phyloP scores from a whole-genome alignment of 2,797 vertebrate species.

The Macrochelys suwanniensis region DNA sequence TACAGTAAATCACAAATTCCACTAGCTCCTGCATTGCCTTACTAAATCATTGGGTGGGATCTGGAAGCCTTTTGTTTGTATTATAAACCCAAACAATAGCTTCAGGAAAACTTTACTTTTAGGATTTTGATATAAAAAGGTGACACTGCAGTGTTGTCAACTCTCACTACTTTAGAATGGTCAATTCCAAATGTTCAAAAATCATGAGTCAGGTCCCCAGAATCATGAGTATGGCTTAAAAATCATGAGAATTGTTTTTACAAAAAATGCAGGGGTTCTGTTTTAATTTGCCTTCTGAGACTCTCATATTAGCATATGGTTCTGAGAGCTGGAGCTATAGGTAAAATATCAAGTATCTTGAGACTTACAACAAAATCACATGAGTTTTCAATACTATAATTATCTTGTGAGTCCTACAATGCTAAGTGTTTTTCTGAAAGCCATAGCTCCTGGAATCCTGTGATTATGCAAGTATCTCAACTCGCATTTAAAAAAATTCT shows the following conservation, averaged over 20 bases:
- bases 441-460: constrained; percentile 10
- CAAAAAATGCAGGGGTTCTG: neutral
- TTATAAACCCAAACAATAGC: fast-evolving
- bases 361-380: neutral
- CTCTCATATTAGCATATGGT: constrained; percentile 8
- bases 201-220: neutral
- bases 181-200: neutral
- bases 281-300: constrained; percentile 13
- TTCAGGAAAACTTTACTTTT: neutral
- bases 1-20: neutral
- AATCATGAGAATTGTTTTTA: neutral
- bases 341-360: neutral
- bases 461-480: constrained; percentile 7
- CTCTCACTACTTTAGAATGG: neutral
- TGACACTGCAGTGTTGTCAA: neutral
- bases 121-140: neutral
- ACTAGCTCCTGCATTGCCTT: neutral
- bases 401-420: neutral
- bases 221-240: neutral
- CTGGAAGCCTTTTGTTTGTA: neutral
- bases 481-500: constrained; percentile 3
- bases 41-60: neutral
- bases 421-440: constrained; percentile 27
- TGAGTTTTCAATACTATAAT: neutral
- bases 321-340: constrained; percentile 20